phyloP scores from a whole-genome alignment of 2,113 vertebrate species.

The Typhlomys cinereus region DNA sequence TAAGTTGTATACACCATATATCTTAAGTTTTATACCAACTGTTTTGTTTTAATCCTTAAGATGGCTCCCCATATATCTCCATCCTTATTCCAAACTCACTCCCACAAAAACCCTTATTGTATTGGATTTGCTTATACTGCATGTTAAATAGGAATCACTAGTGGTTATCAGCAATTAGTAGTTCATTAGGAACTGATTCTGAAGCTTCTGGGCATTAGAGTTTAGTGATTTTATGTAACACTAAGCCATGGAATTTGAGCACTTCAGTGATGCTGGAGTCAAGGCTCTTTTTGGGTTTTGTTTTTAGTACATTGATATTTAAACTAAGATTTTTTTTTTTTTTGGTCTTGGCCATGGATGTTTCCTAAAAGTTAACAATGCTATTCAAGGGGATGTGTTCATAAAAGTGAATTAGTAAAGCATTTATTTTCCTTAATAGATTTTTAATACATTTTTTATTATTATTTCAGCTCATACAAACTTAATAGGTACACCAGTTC shows the following conservation, averaged over 20 bases:
- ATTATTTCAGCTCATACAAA: too few species aligned
- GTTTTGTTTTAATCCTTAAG: too few species aligned
- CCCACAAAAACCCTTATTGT: background rate
- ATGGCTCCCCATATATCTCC: background rate
- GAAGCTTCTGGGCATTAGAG: conserved; percentile 39
- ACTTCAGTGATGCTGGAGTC: background rate
- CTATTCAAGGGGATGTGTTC: conserved; percentile 20
- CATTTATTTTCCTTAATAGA: conserved; percentile 2
- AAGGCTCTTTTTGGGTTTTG: too few species aligned
- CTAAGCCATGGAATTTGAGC: background rate
- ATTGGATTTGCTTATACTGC: background rate
- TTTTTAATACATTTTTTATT: too few species aligned
- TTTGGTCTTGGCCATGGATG: background rate
- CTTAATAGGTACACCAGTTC: too few species aligned
- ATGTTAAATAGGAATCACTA: conserved; percentile 5
- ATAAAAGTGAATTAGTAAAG: background rate
- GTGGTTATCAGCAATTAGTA: background rate
- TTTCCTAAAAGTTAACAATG: conserved; percentile 28
- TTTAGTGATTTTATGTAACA: conserved; percentile 1
- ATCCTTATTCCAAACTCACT: background rate
- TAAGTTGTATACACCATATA: too few species aligned
- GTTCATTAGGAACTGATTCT: conserved; percentile 40
- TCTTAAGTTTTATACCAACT: background rate
- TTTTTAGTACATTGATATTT: conserved; percentile 8
- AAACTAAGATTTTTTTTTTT: conserved; percentile 7